Conservation (phyloP, 2,797 vertebrate species). For the Columba guinea region DNA sequence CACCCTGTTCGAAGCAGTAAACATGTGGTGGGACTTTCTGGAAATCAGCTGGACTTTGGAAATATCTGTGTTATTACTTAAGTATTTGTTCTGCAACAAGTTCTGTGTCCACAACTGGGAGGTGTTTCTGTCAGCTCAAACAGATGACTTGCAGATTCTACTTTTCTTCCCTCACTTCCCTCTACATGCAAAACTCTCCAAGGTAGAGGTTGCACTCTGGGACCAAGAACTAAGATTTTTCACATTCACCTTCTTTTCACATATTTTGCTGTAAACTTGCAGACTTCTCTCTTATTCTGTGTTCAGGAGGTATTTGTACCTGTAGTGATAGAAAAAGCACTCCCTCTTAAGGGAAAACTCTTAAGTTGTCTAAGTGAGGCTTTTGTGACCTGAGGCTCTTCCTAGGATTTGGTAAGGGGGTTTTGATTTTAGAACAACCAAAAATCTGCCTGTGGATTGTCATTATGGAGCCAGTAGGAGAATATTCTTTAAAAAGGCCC, state of each 20-base stretch:
- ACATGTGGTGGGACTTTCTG: conserved; percentile 14
- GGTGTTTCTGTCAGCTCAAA: not conserved
- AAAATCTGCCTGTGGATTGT: not conserved
- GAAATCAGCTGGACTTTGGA: conserved; percentile 33
- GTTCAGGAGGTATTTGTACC: not conserved
- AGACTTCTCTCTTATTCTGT: not conserved
- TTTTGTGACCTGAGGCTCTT: not conserved
- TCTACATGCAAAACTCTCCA: not conserved
- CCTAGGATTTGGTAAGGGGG: not conserved
- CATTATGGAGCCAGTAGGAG: not conserved
- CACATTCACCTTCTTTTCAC: rapidly evolving
- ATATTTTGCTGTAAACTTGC: not conserved
- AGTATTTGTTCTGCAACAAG: not conserved
- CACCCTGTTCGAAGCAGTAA: conserved; percentile 5
- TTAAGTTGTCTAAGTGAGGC: not conserved
- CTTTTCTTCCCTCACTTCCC: not conserved
- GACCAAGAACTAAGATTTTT: not conserved
- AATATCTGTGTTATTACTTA: conserved; percentile 41
- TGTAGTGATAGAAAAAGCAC: not conserved
- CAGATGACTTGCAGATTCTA: conserved; percentile 4
- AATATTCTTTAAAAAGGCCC: not conserved
- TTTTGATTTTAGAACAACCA: not conserved
- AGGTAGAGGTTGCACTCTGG: not conserved
- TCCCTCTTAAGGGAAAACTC: not conserved
- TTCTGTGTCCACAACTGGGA: not conserved